phyloP scores from a whole-genome alignment of 2,888 invertebrate genomes.

The Eilema griseolum region DNA sequence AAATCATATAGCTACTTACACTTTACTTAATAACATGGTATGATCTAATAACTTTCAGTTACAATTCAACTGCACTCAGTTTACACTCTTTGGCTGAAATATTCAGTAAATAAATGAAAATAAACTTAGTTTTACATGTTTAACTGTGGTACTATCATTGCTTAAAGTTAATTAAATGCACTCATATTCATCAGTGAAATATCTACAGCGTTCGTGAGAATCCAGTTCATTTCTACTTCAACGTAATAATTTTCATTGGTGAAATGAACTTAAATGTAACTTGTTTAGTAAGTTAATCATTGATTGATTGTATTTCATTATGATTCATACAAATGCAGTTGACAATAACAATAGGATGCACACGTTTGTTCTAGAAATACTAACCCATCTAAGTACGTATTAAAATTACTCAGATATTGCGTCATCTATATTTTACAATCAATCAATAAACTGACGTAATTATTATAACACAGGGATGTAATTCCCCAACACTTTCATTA shows the following conservation, averaged over 20 bases:
- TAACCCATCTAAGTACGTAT: neutral
- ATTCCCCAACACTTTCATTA: neutral
- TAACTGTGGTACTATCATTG: neutral
- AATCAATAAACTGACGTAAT: neutral
- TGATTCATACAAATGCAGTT: neutral
- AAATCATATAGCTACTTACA: neutral
- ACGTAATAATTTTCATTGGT: neutral
- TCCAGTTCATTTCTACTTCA: too few relatives aligned
- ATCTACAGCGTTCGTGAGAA: too few relatives aligned
- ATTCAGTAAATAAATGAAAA: neutral
- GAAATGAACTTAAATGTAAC: neutral
- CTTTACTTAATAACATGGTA: neutral
- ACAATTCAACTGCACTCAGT: too few relatives aligned
- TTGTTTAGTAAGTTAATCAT: neutral
- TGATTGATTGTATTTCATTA: neutral
- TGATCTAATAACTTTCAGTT: too few relatives aligned
- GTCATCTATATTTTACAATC: neutral
- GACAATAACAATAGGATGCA: neutral
- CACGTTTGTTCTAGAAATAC: neutral
- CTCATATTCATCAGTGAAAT: neutral
- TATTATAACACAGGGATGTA: neutral
- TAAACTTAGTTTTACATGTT: neutral
- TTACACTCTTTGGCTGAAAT: neutral
- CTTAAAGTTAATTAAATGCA: neutral
- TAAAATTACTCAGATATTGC: neutral